Evolutionary conservation across 1,140 invertebrate genomes (phyloP), one percentile per base, ranked within the genome.

Genomic region (Sweltsa coloradensis): DNA sequence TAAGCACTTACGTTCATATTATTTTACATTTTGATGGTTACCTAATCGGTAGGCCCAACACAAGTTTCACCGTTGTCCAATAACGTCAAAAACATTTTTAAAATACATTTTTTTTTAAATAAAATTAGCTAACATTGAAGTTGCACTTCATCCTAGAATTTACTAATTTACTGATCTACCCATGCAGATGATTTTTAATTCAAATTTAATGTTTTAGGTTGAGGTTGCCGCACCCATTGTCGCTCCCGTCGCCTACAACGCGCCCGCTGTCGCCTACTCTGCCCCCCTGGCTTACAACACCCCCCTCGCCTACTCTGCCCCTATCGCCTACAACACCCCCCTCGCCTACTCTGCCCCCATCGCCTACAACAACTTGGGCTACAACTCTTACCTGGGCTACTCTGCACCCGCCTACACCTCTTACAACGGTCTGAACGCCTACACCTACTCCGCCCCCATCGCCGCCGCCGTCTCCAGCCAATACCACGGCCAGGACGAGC

Each of bases 401-500:
- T 16, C 14, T 19, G 4, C 14, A 4, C 27, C 27, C 26, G 22
- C 41, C 5, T 26, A 16, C 45, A 19, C 13, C 29, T 7, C 16
- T 34, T 18, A 16, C 5, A n/a, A 19, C 34, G 26, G 27, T 6
- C 46, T 46, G 3, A 41, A 31, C n/a, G 31, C 52, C 41, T 37
- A 13, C 16, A 0, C 47, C 31, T 23, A 44, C 18, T 9, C 49
- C 46, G 27, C 23, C 24, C 24, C 29, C 34, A 43, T 49, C 2
- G 34, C 41, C 13, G 39, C 51, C 24, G 26, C 51, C 29, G 31
- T 51, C 24, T 56, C 61, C 22, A 61, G 49, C 21, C 74, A 75
- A 55, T 76, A 74, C 57, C 75, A 79, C 58, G 60, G 73, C 37
- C 78, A 83, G 60, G 78, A 82, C 57, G 68, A 65, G 23, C 58